Base-by-base conservation (phyloP, 1,140 invertebrate genomes). In the Apocrypta bakeri region DNA sequence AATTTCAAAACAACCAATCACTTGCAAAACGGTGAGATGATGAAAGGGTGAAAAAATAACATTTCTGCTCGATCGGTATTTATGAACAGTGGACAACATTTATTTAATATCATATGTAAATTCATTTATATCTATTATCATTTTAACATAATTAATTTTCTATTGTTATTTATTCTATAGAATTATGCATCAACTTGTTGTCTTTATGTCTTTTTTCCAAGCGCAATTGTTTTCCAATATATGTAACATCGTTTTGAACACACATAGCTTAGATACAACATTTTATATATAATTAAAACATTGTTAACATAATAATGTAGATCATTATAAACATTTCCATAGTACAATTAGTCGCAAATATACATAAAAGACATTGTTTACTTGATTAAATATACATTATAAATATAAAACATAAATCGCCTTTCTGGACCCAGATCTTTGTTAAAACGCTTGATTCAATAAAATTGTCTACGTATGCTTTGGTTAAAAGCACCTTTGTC, bases 391-490 rank as follows among this genome's bases (percentile, higher is more conserved):
- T 79, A 78, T 71, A 61, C 24, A 31, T 82, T 71, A 68, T 33
- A 79, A 83, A 83, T 74, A 79, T 56, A 79, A 79, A 79, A 79
- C 69, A 79, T 77, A 78, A 83, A 83, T 64, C 27, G 63, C n/a
- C 37, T 25, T 68, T 83, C 68, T 83, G 61, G 76, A 79, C 71
- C 76, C 69, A 83, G 33, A 75, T 83, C 27, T 66, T 77, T 64
- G 25, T 63, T 77, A 68, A 29, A 64, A 21, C 25, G 1, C 33
- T 66, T 48, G 6, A 64, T 73, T 72, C 17, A 31, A 68, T 72
- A 56, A 56, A 82, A 76, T 76, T 76, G 37, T 29, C 42, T 63
- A 56, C 42, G 14, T 3, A 75, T 76, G 61, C 77, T 82, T 83
- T 83, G 76, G 77, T 25, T 11, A 68, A 74, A 74, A 83, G 83